Conservation (phyloP, 2,888 invertebrate genomes). For the Tenodera sinensis region DNA sequence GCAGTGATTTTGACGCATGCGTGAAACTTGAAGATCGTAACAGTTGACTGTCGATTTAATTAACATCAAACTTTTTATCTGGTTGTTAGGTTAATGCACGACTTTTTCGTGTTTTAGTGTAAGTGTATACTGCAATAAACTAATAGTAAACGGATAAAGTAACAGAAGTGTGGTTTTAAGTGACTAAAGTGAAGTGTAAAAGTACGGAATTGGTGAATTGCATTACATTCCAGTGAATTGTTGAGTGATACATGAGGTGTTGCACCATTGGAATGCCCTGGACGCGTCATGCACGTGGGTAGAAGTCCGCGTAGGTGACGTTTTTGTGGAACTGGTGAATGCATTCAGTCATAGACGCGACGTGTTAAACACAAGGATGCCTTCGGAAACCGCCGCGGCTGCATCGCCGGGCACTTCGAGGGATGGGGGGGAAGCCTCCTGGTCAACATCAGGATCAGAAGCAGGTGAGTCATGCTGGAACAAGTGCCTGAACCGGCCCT, state of each 20-base stretch:
- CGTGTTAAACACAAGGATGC: not conserved
- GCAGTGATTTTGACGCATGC: not conserved
- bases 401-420: too few relatives aligned
- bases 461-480: constrained; percentile 3
- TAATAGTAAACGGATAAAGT: not conserved
- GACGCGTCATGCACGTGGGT: not conserved
- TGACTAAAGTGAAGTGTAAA: not conserved
- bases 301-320: not conserved
- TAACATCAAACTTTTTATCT: too few relatives aligned
- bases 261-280: not conserved
- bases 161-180: not conserved
- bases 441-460: not conserved
- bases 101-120: too few relatives aligned
- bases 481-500: not conserved
- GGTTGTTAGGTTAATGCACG: too few relatives aligned
- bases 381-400: not conserved
- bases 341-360: too few relatives aligned
- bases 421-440: not conserved
- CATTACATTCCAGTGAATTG: not conserved
- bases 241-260: not conserved
- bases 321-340: not conserved
- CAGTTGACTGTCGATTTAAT: not conserved
- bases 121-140: too few relatives aligned
- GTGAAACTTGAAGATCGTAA: not conserved
- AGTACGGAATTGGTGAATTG: not conserved